Evolutionary conservation across 37 sponge, comb jelly and placozoan species (phyloP).

Genomic region (Halichondria panicea): DNA sequence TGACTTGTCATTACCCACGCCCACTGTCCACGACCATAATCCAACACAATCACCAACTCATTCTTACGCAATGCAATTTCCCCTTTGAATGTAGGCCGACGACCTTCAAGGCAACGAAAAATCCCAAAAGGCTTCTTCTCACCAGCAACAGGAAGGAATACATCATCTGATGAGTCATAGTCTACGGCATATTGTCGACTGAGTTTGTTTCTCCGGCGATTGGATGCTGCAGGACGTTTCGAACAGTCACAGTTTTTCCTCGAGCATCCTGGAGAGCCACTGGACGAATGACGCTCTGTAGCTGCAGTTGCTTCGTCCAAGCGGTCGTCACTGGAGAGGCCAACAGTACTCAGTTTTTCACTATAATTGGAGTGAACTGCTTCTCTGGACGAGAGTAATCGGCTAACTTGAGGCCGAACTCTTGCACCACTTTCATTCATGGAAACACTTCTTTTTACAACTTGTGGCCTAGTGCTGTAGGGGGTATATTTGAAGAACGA

Average conservation of each 20-base stretch:
- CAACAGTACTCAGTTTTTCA: no score
- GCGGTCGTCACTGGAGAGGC: no score
- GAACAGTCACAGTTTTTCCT: not conserved
- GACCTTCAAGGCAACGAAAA: not conserved
- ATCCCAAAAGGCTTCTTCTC: constrained; percentile 58
- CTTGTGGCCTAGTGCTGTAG: no score
- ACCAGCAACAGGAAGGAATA: constrained; percentile 21
- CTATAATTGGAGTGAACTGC: no score
- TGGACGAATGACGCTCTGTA: no score
- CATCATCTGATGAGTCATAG: constrained; percentile 14
- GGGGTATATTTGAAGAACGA: no score
- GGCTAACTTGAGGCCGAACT: no score
- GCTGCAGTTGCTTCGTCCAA: no score
- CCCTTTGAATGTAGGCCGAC: constrained; percentile 28
- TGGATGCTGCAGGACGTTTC: not conserved
- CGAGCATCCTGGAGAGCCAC: not conserved
- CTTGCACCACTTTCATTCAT: no score
- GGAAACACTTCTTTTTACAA: no score
- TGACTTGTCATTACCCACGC: constrained; percentile 40
- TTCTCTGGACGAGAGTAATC: no score
- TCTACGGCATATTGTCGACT: not conserved
- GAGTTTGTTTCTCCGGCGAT: not conserved
- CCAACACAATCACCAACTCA: constrained; percentile 50
- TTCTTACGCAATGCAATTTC: constrained; percentile 25
- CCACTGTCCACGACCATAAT: constrained; percentile 51